A percentile compares a stretch with the other conserved stretches of the same genome.
phyloP scores from a whole-genome alignment of 2,797 vertebrate genomes.

The Hipposideros larvatus region DNA sequence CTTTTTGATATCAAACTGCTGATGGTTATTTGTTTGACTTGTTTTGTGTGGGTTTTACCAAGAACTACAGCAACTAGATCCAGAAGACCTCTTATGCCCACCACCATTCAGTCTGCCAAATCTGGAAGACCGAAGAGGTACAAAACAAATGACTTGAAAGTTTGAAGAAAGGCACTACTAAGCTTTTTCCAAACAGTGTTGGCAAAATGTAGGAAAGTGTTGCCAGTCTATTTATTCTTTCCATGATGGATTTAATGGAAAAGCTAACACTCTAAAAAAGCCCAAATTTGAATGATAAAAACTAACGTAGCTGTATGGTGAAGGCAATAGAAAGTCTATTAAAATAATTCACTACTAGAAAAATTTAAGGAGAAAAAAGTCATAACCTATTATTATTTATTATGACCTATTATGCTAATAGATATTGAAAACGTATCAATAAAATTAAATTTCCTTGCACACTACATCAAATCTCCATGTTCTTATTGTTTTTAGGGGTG shows the following conservation, averaged over 20 bases:
- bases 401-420: background rate
- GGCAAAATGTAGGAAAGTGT: background rate
- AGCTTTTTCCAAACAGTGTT: background rate
- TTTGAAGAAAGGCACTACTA: background rate
- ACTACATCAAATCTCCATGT: background rate
- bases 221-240: background rate
- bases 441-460: background rate
- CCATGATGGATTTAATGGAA: background rate
- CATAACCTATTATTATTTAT: background rate
- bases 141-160: background rate
- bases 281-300: background rate
- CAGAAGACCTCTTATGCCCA: background rate
- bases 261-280: constrained; percentile 37
- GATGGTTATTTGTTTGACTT: background rate
- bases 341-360: background rate
- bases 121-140: background rate
- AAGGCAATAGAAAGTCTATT: background rate
- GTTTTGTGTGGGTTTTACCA: background rate
- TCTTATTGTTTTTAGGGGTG: background rate
- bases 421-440: background rate
- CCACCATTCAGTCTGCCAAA: background rate
- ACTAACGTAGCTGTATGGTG: background rate
- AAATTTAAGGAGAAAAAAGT: background rate
- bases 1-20: background rate
- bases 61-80: background rate